Evolutionary conservation across 2,797 vertebrate species (phyloP), one percentile per base, ranked within the genome.

Genomic region (Ptychadena robeensis): DNA sequence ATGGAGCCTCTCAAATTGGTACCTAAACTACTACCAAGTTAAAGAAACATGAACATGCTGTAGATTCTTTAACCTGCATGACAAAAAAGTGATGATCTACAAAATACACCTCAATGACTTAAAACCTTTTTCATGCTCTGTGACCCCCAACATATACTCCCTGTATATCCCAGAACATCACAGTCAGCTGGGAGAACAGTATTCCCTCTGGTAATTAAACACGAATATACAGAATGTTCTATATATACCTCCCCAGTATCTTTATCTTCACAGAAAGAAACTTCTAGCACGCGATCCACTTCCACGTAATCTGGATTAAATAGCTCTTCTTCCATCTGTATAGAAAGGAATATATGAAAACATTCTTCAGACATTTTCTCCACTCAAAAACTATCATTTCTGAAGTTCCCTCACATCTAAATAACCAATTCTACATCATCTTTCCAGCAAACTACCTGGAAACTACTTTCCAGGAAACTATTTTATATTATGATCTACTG

Each of bases 251-350:
- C 97, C 84, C 96, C 95, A 38, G 96, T 96, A 89, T 99, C 98
- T 88, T 98, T 99, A 92, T 99, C 98, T 91, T 98, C 95, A 93
- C 98, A 99, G 91, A 97, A 97, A 9, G 98, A 99, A 80, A 98
- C 97, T 90, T 99, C 98, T 85, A 99, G 94, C n/a, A 99, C 96
- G 89, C 98, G 89, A 89, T 99, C 98, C 87, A 99, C 96, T 92
- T 99, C 98, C 84, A 97, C 95, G 53, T 99, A 99, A 93, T 99
- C 98, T 25, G 98, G 96, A 92, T 99, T 99, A 91, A 99, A 99
- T 84, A 93, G 96, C 31, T 98, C 98, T 92, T 99, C 98, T 86
- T 99, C 98, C 94, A 98, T 99, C 98, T 99, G 90, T 78, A 91
- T 88, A 37, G 10, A 2, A 18, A 48, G 35, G 22, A 25, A 59